These are phyloP conservation scores for Apotomis turbidana DNA, from an alignment of 2,888 invertebrate genomes.

Conservation along the genomic window DNA sequence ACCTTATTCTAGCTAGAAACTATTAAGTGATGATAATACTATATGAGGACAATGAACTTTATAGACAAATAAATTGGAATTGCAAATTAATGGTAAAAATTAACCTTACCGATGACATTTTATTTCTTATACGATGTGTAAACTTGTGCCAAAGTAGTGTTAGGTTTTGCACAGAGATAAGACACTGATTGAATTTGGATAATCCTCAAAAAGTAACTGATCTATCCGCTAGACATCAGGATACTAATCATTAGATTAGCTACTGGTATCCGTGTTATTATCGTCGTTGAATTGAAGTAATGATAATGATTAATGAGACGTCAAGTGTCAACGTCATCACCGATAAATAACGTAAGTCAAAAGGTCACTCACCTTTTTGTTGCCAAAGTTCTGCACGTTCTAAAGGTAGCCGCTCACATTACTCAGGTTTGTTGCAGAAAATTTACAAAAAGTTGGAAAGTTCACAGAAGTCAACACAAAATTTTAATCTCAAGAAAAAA, in stretches of 20 bases:
- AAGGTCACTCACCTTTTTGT: constrained; percentile 20
- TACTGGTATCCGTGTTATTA: not conserved
- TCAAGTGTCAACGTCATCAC: constrained; percentile 21
- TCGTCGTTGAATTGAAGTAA: too few species aligned
- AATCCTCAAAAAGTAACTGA: not conserved
- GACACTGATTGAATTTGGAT: constrained; percentile 12
- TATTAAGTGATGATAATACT: constrained; percentile 8
- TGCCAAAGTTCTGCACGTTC: not conserved
- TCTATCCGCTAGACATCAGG: not conserved
- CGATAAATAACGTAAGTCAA: constrained; percentile 16
- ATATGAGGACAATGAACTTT: not conserved
- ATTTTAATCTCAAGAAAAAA: too few species aligned
- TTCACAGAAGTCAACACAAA: too few species aligned
- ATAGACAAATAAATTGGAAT: constrained; percentile 2
- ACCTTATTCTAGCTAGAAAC: not conserved
- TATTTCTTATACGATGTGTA: not conserved
- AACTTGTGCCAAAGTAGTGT: not conserved
- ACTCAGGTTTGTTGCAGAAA: too few species aligned
- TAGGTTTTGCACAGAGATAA: not conserved
- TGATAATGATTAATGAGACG: not conserved
- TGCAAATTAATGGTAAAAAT: not conserved
- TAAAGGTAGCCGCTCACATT: not conserved
- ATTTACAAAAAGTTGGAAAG: too few species aligned
- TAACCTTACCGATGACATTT: constrained; percentile 59
- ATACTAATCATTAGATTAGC: constrained; percentile 15